phyloP scores from a whole-genome alignment of 2,888 invertebrate genomes.

The Mesoligia furuncula region DNA sequence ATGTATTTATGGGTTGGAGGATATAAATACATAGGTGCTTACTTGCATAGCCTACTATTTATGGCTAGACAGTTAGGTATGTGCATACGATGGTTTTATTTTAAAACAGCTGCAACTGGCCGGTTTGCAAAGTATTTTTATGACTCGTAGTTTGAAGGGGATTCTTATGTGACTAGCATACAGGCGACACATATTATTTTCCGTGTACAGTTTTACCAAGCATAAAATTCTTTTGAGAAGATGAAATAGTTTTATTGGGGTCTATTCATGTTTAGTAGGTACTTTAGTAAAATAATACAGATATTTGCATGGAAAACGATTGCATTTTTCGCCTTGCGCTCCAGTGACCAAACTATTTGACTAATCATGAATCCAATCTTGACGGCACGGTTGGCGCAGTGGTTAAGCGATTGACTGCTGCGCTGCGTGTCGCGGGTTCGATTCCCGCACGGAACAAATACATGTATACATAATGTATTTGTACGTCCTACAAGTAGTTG shows the following conservation, averaged over 20 bases:
- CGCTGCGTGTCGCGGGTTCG: too few species aligned
- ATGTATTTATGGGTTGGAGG: conserved; percentile 72
- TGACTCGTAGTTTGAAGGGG: conserved; percentile 9
- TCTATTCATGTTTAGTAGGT: neutral
- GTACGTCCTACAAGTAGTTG: too few species aligned
- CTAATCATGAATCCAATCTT: neutral
- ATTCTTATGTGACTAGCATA: conserved; percentile 11
- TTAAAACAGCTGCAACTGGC: conserved; percentile 20
- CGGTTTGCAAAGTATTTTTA: conserved; percentile 20
- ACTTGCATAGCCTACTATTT: neutral
- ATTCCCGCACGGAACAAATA: too few species aligned
- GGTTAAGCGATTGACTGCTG: too few species aligned
- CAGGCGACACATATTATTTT: neutral
- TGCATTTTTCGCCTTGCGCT: neutral
- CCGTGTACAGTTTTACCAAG: neutral
- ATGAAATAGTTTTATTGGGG: neutral
- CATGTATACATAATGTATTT: too few species aligned
- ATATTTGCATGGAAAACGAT: neutral
- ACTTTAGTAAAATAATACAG: neutral
- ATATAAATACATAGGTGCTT: conserved; percentile 26
- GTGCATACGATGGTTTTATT: conserved; percentile 29
- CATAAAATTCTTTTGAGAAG: neutral
- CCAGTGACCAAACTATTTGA: neutral
- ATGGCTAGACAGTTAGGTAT: conserved; percentile 26
- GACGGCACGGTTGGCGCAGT: too few species aligned